A percentile compares a stretch with the other conserved stretches of the same genome.
phyloP scores from a whole-genome alignment of 2,797 vertebrate genomes.

The Ctenosaura bakeri region DNA sequence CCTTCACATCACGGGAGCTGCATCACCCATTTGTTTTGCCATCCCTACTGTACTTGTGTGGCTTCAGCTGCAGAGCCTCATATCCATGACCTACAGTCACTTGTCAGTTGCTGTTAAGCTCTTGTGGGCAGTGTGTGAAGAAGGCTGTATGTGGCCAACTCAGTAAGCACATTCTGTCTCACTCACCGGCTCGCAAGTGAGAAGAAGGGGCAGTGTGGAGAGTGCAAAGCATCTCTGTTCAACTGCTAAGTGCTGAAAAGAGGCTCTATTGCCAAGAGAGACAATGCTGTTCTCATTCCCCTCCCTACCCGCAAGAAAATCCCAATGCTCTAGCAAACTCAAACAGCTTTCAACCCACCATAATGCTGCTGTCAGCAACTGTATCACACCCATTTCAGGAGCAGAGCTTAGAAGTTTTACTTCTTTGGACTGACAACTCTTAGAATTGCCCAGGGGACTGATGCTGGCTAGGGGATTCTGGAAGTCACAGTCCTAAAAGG shows the following conservation, averaged over 20 bases:
- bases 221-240: not conserved
- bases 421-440: too few species aligned
- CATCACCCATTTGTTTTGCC: not conserved
- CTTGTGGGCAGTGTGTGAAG: not conserved
- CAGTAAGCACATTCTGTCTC: not conserved
- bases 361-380: not conserved
- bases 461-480: too few species aligned
- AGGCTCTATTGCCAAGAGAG: not conserved
- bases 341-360: not conserved
- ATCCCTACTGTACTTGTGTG: not conserved
- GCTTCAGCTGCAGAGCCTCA: not conserved
- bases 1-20: not conserved
- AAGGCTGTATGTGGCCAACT: not conserved
- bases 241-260: not conserved
- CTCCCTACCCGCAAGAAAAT: not conserved
- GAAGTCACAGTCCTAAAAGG: too few species aligned
- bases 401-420: too few species aligned
- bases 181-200: not conserved
- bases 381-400: not conserved
- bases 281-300: not conserved
- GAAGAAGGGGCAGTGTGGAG: not conserved
- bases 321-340: not conserved
- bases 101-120: slow-evolving; percentile 23
- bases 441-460: too few species aligned
- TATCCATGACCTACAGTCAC: slow-evolving; percentile 21